A percentile compares a stretch with the other conserved stretches of the same genome.
phyloP scores from a whole-genome alignment of 2,113 vertebrate species.

The Orcinus orca region DNA sequence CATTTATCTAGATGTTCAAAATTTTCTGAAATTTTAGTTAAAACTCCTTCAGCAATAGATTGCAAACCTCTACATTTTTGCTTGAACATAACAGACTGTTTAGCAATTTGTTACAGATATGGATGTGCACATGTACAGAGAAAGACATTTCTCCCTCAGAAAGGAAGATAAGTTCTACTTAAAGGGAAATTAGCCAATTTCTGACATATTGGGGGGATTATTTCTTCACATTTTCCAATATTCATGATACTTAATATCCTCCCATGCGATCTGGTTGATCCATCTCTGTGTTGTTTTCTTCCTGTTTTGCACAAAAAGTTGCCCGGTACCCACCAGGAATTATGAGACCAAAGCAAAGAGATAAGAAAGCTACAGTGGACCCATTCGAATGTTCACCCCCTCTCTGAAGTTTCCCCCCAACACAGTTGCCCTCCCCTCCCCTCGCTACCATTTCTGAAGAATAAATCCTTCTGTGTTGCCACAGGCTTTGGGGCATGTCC shows the following conservation, averaged over 20 bases:
- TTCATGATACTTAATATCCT: neutral
- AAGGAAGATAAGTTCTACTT: neutral
- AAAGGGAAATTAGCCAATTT: neutral
- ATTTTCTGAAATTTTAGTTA: neutral
- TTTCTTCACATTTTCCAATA: neutral
- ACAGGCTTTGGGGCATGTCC: neutral
- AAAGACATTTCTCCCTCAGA: neutral
- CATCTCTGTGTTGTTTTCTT: neutral
- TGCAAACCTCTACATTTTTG: neutral
- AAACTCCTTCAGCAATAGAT: neutral
- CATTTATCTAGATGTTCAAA: neutral
- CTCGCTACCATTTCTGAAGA: neutral
- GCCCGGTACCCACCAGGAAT: neutral
- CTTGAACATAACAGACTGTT: neutral
- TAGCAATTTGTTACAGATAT: neutral
- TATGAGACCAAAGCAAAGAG: neutral
- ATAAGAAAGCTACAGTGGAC: neutral
- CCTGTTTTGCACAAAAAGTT: neutral
- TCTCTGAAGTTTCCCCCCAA: neutral
- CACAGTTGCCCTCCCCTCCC: neutral
- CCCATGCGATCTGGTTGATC: neutral
- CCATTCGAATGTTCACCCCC: neutral
- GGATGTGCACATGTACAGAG: neutral
- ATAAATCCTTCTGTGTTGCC: neutral
- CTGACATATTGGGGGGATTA: neutral